A percentile compares a stretch with the other conserved stretches of the same genome.
Evolutionary conservation across 2,888 invertebrate genomes (phyloP).

Genomic region (Pogonocherus hispidulus): DNA sequence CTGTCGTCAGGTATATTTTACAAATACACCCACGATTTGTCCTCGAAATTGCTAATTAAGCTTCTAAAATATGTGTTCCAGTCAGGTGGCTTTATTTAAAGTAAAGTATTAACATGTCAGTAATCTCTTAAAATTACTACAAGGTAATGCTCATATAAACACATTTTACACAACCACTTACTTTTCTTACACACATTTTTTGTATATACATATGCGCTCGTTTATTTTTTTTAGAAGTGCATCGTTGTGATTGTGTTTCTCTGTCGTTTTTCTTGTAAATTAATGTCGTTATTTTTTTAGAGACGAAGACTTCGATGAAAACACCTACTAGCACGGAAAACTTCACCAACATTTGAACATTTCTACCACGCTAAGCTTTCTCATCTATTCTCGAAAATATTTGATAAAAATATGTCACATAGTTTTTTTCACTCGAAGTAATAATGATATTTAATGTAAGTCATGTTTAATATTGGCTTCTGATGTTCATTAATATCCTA

Average conservation of each 20-base stretch:
- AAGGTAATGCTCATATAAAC: background rate
- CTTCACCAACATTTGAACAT: slow-evolving; percentile 39
- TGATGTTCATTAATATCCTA: slow-evolving; percentile 15
- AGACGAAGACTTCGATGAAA: slow-evolving; percentile 63
- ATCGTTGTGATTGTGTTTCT: background rate
- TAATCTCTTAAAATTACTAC: background rate
- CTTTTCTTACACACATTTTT: background rate
- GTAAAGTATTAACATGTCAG: slow-evolving; percentile 1
- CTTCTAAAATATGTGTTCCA: slow-evolving; percentile 16
- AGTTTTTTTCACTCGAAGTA: slow-evolving; percentile 22
- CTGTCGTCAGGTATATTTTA: slow-evolving; percentile 3
- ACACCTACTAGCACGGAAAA: slow-evolving; percentile 58
- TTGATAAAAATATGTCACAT: slow-evolving; percentile 22
- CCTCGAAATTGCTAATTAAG: slow-evolving; percentile 13
- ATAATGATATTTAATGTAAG: slow-evolving; percentile 14
- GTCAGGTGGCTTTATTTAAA: slow-evolving; percentile 7
- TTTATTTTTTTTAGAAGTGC: slow-evolving; percentile 5
- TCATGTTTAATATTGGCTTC: slow-evolving; percentile 17
- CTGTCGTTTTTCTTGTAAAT: background rate
- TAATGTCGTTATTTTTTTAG: slow-evolving; percentile 51
- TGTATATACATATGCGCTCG: background rate
- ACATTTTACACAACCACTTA: background rate
- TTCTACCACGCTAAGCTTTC: slow-evolving; percentile 42
- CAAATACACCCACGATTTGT: slow-evolving; percentile 8
- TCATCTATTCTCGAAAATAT: slow-evolving; percentile 36